These are phyloP conservation scores for Oscheius sp. DNA, from an alignment of 2,888 invertebrate species.

Conservation along the genomic window DNA sequence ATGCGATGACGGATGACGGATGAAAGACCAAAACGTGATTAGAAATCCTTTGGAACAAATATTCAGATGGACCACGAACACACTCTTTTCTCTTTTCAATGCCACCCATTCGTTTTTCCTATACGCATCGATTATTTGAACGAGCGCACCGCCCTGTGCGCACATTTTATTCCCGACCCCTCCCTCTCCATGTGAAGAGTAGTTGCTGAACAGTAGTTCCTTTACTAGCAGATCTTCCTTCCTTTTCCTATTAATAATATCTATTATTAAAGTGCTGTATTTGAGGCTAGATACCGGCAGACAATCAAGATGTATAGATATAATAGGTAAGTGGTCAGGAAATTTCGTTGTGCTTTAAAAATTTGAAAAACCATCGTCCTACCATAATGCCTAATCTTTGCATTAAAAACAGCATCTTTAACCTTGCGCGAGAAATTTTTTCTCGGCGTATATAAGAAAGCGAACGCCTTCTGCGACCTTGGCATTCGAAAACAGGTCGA, in stretches of 20 bases:
- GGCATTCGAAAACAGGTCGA: too few relatives aligned
- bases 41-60: background rate
- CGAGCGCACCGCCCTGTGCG: background rate
- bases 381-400: too few relatives aligned
- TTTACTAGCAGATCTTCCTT: background rate
- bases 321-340: conserved; percentile 13
- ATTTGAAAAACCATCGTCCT: background rate
- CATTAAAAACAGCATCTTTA: too few relatives aligned
- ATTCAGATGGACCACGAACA: too few relatives aligned
- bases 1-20: background rate
- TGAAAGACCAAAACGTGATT: background rate
- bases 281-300: background rate
- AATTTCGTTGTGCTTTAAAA: background rate
- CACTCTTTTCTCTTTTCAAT: conserved; percentile 14
- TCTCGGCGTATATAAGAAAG: background rate
- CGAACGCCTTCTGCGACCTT: too few relatives aligned
- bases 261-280: background rate
- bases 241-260: background rate
- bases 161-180: background rate
- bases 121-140: conserved; percentile 25
- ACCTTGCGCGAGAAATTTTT: too few relatives aligned
- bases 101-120: conserved; percentile 9
- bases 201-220: background rate
- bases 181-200: background rate
- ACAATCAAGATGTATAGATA: conserved; percentile 1